These are phyloP conservation scores for Drosophila fungiperda DNA, from an alignment of 2,888 invertebrate genomes.

Conservation along the genomic window DNA sequence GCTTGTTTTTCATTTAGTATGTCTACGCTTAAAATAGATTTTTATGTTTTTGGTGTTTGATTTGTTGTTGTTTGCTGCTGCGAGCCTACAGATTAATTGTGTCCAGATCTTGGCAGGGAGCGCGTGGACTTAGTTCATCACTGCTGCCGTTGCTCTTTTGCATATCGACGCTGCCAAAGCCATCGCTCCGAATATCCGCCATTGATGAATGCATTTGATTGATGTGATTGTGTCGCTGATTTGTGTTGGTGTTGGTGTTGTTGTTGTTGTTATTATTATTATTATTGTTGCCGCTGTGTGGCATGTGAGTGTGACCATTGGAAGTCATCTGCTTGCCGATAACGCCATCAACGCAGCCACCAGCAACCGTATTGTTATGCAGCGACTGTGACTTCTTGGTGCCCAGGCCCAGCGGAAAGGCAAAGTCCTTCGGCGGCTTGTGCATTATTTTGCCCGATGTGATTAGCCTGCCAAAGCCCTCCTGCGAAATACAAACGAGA, in stretches of 20 bases:
- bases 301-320: constrained; percentile 17
- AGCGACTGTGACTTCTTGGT: constrained; percentile 83
- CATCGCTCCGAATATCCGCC: constrained; percentile 70
- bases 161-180: constrained; percentile 42
- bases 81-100: constrained; percentile 88
- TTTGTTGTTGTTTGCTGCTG: constrained; percentile 27
- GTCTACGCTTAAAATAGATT: constrained; percentile 48
- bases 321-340: constrained; percentile 41
- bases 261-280: constrained; percentile 42
- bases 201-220: constrained; percentile 76
- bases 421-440: constrained; percentile 93
- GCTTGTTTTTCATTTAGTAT: constrained; percentile 15
- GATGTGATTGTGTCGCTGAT: constrained; percentile 68
- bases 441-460: constrained; percentile 98
- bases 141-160: constrained; percentile 47
- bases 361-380: constrained; percentile 56
- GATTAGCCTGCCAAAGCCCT: constrained; percentile 98
- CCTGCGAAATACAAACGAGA: constrained; percentile 82
- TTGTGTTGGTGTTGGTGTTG: constrained; percentile 73
- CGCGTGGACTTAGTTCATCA: constrained; percentile 86
- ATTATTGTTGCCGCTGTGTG: constrained; percentile 9
- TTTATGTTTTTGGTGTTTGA: constrained; percentile 28
- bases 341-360: constrained; percentile 35
- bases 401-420: constrained; percentile 88
- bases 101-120: constrained; percentile 90